Conservation (phyloP, 2,113 vertebrate genomes). For the Centropus unirufus region DNA sequence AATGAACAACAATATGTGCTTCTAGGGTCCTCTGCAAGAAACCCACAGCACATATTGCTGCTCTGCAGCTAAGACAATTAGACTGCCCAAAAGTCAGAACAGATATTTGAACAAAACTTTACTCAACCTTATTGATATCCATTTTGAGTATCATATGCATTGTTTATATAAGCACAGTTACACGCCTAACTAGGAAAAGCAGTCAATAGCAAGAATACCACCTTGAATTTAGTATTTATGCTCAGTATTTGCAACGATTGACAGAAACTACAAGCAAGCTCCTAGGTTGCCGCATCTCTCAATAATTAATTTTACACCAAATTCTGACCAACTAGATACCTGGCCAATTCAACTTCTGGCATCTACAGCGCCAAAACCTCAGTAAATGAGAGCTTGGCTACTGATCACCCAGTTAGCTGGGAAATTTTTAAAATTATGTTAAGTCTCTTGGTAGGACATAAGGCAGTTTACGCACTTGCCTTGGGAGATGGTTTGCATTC, state of each 20-base stretch:
- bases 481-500: not conserved
- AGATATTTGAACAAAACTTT: not conserved
- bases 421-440: not conserved
- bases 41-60: not conserved
- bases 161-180: not conserved
- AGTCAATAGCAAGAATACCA: not conserved
- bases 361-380: not conserved
- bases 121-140: not conserved
- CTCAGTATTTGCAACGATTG: not conserved
- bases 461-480: not conserved
- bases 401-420: not conserved
- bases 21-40: not conserved
- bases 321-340: not conserved
- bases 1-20: not conserved
- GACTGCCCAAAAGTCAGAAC: not conserved
- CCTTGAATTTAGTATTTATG: not conserved
- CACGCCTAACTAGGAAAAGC: not conserved
- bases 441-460: not conserved
- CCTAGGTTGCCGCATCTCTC: not conserved
- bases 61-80: not conserved
- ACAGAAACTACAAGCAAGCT: not conserved
- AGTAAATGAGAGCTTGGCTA: not conserved
- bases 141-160: not conserved
- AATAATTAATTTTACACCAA: not conserved
- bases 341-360: not conserved